Evolutionary conservation across 2,113 vertebrate species (phyloP), one percentile per base, ranked within the genome.

Genomic region (Scortum barcoo): DNA sequence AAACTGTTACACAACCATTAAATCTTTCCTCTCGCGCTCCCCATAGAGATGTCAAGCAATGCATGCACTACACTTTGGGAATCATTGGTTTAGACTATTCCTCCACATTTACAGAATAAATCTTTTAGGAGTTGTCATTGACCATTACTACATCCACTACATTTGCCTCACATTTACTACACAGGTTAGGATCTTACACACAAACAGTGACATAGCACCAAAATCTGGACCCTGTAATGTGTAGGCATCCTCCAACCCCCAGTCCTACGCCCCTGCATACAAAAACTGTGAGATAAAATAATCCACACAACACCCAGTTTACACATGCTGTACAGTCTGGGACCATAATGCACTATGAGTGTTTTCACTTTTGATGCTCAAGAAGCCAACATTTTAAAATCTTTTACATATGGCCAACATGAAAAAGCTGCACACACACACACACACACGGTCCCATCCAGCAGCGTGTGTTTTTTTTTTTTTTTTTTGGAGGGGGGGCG

Each of bases 401-500:
- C 10, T 33, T 28, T 48, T 26, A 28, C 19, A 48, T 50, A 33
- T 2, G n/a, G n/a, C 51, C 14, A n/a, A 70, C 24, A n/a, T 28
- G 20, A 42, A 57, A 5, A 8, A 56, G 16, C 17, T n/a, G 16
- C 61, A 68, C 76, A 26, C 28, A 26, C 12, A 26, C 16, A 26
- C 7, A 16, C 61, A 68, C 76, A 26, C 28, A 26, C 12, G n/a
- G n/a, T 40, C 7, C 44, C 50, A 28, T 30, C 4, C 33, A 46
- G 11, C 42, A 42, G 71, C 61, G 65, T 69, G 68, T 81, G 51
- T 76, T 72, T 33, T 48, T 2, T 68, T 57, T 65, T 67, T 22
- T 69, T 81, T 81, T 53, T n/a, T n/a, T n/a, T n/a, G n/a, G n/a
- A n/a, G n/a, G n/a, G 72, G 84, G 79, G 66, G 56, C 33, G 81